Percentiles rank a stretch among this genome's conserved stretches.
phyloP scores from a whole-genome alignment of 2,113 vertebrate genomes.

The Synchiropus splendidus region DNA sequence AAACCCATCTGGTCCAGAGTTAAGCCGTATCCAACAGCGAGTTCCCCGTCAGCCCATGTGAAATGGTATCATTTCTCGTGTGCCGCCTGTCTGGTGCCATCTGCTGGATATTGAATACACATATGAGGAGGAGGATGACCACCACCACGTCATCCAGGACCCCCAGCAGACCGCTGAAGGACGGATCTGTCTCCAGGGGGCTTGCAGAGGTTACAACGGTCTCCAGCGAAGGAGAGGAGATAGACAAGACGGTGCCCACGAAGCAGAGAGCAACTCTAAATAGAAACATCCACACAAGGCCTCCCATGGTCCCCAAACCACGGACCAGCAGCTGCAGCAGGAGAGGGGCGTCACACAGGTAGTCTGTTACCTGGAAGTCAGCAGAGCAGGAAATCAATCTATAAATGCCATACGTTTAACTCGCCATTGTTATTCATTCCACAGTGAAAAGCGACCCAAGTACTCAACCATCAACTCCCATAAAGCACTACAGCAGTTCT shows the following conservation, averaged over 20 bases:
- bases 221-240: constrained; percentile 48
- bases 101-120: constrained; percentile 71
- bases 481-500: too few relatives aligned
- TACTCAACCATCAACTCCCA: too few relatives aligned
- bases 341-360: constrained; percentile 65
- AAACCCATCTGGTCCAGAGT: too few relatives aligned
- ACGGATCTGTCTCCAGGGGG: constrained; percentile 39
- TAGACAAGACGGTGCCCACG: constrained; percentile 61
- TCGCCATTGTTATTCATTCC: not conserved
- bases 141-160: constrained; percentile 68
- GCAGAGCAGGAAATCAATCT: not conserved
- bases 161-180: constrained; percentile 62
- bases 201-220: not conserved
- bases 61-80: constrained; percentile 6
- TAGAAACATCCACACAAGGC: constrained; percentile 69
- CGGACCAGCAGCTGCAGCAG: constrained; percentile 56
- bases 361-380: constrained; percentile 65
- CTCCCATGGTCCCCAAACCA: constrained; percentile 61
- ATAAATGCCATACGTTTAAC: not conserved
- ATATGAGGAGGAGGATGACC: constrained; percentile 72
- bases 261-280: constrained; percentile 68
- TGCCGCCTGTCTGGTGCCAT: constrained; percentile 54
- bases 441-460: too few relatives aligned
- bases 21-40: constrained; percentile 18
- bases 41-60: constrained; percentile 34